These are phyloP conservation scores for Nemotelus pantherinus DNA, from an alignment of 2,888 invertebrate genomes.

Conservation along the genomic window DNA sequence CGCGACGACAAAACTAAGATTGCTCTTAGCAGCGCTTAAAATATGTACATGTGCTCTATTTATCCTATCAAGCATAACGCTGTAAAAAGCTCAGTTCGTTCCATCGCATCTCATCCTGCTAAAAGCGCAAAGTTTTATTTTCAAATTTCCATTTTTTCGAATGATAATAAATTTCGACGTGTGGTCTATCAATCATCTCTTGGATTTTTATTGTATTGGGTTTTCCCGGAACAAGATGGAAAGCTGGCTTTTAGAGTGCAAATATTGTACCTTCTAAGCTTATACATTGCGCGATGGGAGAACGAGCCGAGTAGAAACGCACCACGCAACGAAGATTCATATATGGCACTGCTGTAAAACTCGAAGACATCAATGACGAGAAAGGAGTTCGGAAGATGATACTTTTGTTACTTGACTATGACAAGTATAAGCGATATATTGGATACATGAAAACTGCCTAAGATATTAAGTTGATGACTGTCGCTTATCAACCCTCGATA, in stretches of 20 bases:
- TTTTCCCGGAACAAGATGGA: conserved; percentile 28
- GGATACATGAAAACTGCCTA: neutral
- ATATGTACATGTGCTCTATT: conserved; percentile 38
- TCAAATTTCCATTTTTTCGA: conserved; percentile 40
- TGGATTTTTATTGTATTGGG: conserved; percentile 42
- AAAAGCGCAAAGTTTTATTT: conserved; percentile 7
- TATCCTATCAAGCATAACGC: conserved; percentile 29
- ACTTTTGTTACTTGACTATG: conserved; percentile 23
- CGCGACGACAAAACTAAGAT: neutral
- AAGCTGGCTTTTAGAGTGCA: conserved; percentile 37
- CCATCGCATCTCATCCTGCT: neutral
- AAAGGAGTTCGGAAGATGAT: conserved; percentile 11
- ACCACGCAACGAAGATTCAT: no score
- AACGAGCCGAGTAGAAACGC: no score
- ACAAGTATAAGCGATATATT: conserved; percentile 7
- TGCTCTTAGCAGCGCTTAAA: conserved; percentile 17
- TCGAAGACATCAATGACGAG: neutral
- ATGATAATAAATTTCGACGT: conserved; percentile 42
- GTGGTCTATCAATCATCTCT: conserved; percentile 44
- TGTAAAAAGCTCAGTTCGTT: conserved; percentile 23
- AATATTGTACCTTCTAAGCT: conserved; percentile 21
- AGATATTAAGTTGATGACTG: conserved; percentile 28
- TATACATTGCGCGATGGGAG: neutral
- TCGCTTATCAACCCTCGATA: conserved; percentile 23
- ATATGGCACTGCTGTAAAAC: no score